A percentile compares a stretch with the other conserved stretches of the same genome.
Conservation (phyloP, 2,113 vertebrate genomes). For the Lethenteron camtschaticum region DNA sequence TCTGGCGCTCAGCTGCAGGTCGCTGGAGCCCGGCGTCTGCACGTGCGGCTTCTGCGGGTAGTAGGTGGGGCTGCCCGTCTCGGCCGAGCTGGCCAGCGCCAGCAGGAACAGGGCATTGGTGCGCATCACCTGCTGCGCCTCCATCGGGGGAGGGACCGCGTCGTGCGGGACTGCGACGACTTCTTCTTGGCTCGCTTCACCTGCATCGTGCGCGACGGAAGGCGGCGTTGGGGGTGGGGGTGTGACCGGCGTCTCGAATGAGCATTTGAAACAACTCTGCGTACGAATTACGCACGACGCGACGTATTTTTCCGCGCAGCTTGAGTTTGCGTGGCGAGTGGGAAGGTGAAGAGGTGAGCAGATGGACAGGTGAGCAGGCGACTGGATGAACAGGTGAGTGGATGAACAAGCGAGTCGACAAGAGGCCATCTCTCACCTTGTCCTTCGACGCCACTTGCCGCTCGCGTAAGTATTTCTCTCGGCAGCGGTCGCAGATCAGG, state of each 20-base stretch:
- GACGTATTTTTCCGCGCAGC: too few species aligned
- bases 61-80: slow-evolving; percentile 75
- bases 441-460: slow-evolving; percentile 87
- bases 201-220: slow-evolving; percentile 18
- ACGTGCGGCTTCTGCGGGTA: slow-evolving; percentile 60
- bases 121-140: slow-evolving; percentile 95
- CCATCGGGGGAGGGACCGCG: slow-evolving; percentile 80
- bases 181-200: slow-evolving; percentile 90
- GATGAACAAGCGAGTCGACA: too few species aligned
- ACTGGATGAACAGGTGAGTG: too few species aligned
- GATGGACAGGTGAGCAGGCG: too few species aligned
- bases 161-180: slow-evolving; percentile 80
- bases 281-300: too few species aligned
- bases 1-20: slow-evolving; percentile 47
- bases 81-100: slow-evolving; percentile 79
- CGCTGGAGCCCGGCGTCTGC: slow-evolving; percentile 54
- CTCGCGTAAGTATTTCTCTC: slow-evolving; percentile 89
- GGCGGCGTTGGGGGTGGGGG: too few species aligned
- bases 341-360: too few species aligned
- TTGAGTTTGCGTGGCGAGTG: too few species aligned
- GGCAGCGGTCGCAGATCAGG: slow-evolving; percentile 79
- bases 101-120: slow-evolving; percentile 82
- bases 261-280: too few species aligned
- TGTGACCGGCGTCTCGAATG: too few species aligned
- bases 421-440: slow-evolving; percentile 35